Conservation (phyloP, 2,797 vertebrate species). For the Spinibarbus caldwelli region DNA sequence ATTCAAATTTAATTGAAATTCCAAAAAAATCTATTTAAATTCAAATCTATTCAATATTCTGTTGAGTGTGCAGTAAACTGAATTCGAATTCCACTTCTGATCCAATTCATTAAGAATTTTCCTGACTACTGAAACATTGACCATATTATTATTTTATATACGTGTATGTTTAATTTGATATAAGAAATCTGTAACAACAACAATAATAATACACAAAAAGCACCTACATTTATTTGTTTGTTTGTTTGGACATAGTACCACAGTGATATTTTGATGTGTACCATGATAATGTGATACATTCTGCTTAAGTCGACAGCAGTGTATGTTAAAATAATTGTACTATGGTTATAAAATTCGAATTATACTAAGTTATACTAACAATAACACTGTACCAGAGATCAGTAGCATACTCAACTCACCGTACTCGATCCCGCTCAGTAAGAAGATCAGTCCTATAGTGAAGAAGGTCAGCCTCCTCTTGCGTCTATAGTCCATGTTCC, state of each 20-base stretch:
- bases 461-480: slow-evolving; percentile 78
- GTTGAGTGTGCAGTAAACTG: neutral
- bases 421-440: slow-evolving; percentile 85
- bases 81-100: neutral
- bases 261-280: no score
- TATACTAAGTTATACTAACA: no score
- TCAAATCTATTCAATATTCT: neutral
- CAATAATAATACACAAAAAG: neutral
- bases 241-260: no score
- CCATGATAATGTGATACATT: no score
- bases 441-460: slow-evolving; percentile 82
- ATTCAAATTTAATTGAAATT: no score
- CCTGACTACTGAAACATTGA: neutral
- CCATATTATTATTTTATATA: neutral
- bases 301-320: no score
- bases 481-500: slow-evolving; percentile 73
- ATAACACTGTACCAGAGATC: neutral
- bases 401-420: slow-evolving; percentile 73
- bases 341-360: no score
- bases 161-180: neutral
- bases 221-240: no score
- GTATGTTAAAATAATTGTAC: no score
- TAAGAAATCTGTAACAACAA: no score
- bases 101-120: neutral
- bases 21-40: no score